Evolutionary conservation across 2,888 invertebrate species (phyloP).

Genomic region (Lepidochitona cinerea): DNA sequence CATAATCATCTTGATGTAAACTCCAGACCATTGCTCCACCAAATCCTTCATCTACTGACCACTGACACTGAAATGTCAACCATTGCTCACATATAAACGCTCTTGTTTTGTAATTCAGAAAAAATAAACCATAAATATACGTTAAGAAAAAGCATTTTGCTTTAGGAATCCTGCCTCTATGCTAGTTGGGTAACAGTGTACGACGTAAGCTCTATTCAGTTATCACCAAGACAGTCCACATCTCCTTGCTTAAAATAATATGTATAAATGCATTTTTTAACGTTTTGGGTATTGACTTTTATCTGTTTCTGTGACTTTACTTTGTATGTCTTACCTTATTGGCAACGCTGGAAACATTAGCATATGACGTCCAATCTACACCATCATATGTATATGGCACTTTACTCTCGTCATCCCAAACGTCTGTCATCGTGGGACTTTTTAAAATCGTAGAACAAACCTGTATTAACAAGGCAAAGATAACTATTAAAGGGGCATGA

Average conservation of each 20-base stretch:
- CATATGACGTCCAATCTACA: background rate
- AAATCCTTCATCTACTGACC: background rate
- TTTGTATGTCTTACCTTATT: background rate
- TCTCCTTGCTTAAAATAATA: too few relatives aligned
- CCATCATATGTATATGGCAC: background rate
- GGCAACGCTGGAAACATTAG: background rate
- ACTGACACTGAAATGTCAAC: constrained; percentile 15
- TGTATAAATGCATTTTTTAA: too few relatives aligned
- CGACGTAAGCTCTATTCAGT: too few relatives aligned
- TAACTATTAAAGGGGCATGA: too few relatives aligned
- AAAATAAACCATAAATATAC: too few relatives aligned
- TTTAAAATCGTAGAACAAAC: background rate
- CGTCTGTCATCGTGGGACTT: background rate
- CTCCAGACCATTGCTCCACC: background rate
- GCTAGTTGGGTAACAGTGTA: too few relatives aligned
- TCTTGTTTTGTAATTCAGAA: too few relatives aligned
- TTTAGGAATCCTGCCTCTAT: too few relatives aligned
- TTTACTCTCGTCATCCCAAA: background rate
- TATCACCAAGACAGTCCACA: too few relatives aligned
- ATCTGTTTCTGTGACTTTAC: too few relatives aligned
- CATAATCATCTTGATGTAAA: constrained; percentile 1
- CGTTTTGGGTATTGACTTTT: too few relatives aligned
- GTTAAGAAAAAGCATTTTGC: too few relatives aligned
- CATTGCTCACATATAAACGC: background rate
- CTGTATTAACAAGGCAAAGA: background rate